phyloP scores from a whole-genome alignment of 2,888 invertebrate genomes.

The Polydrusus cervinus region DNA sequence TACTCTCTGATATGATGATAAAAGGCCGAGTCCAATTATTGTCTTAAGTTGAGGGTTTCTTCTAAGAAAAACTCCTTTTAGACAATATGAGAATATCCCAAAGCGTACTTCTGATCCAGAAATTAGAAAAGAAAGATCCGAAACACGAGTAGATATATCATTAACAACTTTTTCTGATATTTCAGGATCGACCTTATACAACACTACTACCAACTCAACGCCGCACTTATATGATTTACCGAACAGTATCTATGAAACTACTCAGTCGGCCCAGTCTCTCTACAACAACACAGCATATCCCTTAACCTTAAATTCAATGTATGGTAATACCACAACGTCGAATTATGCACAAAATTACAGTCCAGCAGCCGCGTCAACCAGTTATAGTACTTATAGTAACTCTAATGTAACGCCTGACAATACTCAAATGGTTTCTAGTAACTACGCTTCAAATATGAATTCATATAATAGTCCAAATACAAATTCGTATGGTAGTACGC shows the following conservation, averaged over 20 bases:
- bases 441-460: constrained; percentile 22
- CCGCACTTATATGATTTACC: constrained; percentile 43
- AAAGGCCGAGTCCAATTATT: no score
- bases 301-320: constrained; percentile 9
- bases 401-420: constrained; percentile 21
- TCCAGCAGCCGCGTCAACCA: background rate
- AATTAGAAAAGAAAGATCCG: background rate
- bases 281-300: constrained; percentile 33
- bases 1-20: no score
- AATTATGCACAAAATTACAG: constrained; percentile 16
- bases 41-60: no score
- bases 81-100: no score
- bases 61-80: no score
- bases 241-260: constrained; percentile 43
- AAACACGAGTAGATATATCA: no score
- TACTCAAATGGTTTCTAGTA: constrained; percentile 21
- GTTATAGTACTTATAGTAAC: constrained; percentile 17
- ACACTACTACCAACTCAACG: constrained; percentile 1
- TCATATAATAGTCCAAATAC: constrained; percentile 17
- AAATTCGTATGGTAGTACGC: constrained; percentile 49
- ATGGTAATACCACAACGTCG: constrained; percentile 24
- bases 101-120: no score
- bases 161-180: background rate
- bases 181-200: constrained; percentile 26
- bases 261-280: constrained; percentile 24